phyloP scores from a whole-genome alignment of 1,140 invertebrate genomes.

The Brachionus plicatilis region DNA sequence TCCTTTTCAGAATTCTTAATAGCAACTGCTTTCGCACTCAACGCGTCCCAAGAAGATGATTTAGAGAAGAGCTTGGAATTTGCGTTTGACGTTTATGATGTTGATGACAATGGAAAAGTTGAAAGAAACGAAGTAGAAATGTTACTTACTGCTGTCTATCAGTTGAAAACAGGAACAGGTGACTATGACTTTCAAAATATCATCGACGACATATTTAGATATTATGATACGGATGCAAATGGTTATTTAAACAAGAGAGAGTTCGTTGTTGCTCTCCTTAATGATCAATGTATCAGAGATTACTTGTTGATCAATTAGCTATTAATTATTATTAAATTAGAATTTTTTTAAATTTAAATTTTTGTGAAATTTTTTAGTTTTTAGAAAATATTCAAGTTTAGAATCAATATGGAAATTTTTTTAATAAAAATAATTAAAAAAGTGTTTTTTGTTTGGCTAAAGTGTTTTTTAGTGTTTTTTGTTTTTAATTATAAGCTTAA shows the following conservation, averaged over 20 bases:
- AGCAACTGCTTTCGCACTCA: background rate
- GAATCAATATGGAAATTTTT: too few relatives aligned
- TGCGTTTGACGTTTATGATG: constrained; percentile 41
- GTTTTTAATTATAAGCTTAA: too few relatives aligned
- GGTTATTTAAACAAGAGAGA: constrained; percentile 16
- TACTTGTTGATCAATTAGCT: background rate
- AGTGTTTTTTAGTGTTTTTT: too few relatives aligned
- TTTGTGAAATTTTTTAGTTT: background rate
- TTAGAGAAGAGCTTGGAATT: constrained; percentile 17
- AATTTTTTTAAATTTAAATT: background rate
- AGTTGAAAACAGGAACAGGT: background rate
- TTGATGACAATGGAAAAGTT: constrained; percentile 17
- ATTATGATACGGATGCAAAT: constrained; percentile 8
- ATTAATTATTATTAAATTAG: background rate
- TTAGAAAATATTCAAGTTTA: too few relatives aligned
- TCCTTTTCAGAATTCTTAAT: constrained; percentile 40
- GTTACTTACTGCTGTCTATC: constrained; percentile 22
- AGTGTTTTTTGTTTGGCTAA: too few relatives aligned
- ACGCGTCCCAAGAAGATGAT: background rate
- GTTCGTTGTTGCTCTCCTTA: background rate
- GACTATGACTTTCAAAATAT: background rate
- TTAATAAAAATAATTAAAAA: too few relatives aligned
- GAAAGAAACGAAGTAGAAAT: constrained; percentile 3
- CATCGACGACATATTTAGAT: background rate
- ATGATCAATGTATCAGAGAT: background rate